Base-by-base conservation (phyloP, 2,797 vertebrate species). In the Anomalospiza imberbis region DNA sequence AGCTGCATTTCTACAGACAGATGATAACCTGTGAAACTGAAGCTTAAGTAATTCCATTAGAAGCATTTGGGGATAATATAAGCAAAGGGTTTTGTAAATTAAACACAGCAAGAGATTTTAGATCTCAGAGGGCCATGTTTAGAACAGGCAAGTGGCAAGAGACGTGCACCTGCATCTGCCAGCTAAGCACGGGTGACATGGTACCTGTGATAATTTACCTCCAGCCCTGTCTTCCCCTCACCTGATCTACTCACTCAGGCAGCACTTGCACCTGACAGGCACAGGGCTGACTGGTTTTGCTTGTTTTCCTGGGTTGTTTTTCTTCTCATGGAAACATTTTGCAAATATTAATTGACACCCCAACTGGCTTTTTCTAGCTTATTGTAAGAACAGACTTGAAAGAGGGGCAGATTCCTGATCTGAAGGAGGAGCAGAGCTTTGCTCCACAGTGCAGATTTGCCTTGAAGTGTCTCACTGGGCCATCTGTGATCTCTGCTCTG, bases 401-500 rank as follows among this genome's bases (percentile, higher is more conserved):
- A 50, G 55, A 95, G 44, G 36, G 25, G 40, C 55, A 89, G 51
- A 76, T 75, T 61, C 60, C 24, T 1, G 1, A 78, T 81, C 66
- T 78, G 48, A 90, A 62, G 63, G 51, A 81, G 29, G 60, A 78
- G 63, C 58, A 76, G 29, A 61, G 34, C 75, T 91, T 50, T 76
- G 55, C 63, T 73, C 79, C 70, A 65, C 44, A 58, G 65, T 1
- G 3, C 0, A 0, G 44, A 71, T 73, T 92, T 94, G 55, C 40
- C 57, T 77, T 93, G 48, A 90, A 71, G 80, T 71, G 48, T 80
- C 57, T 66, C 71, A 38, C 58, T 57, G 74, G 71, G 82, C 38
- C 45, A 62, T 70, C 67, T 94, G 79, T 82, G 82, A 55, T 82
- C 72, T 82, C 75, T 76, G 55, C 72, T 85, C n/a, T 85, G 79